These are phyloP conservation scores for Leptothorax acervorum DNA, from an alignment of 2,888 invertebrate genomes.

Conservation along the genomic window DNA sequence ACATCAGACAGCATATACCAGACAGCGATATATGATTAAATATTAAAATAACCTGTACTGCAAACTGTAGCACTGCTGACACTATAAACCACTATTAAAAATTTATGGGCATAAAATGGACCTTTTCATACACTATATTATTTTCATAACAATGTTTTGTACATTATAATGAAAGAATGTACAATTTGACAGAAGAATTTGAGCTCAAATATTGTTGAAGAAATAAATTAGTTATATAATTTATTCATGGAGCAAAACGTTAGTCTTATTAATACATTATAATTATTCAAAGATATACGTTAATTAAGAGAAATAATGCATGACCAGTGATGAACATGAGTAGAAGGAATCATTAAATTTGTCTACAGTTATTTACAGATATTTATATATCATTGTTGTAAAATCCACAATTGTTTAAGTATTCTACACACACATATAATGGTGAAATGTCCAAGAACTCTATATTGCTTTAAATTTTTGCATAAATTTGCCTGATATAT, in stretches of 20 bases:
- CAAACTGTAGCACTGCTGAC: not conserved
- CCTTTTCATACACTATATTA: not conserved
- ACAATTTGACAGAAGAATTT: not conserved
- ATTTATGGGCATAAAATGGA: conserved; percentile 4
- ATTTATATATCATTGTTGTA: not conserved
- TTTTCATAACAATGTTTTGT: not conserved
- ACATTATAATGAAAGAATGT: not conserved
- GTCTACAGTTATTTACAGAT: not conserved
- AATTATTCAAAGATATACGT: not conserved
- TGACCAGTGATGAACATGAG: not conserved
- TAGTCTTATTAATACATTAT: conserved; percentile 3
- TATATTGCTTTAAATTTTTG: not conserved
- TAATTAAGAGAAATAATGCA: not conserved
- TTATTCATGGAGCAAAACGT: not conserved
- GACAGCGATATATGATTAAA: not conserved
- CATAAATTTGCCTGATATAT: not conserved
- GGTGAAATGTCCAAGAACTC: not conserved
- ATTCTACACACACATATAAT: not conserved
- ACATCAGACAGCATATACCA: not conserved
- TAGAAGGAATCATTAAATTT: not conserved
- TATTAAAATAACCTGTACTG: conserved; percentile 7
- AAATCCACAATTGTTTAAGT: not conserved
- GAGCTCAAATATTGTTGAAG: conserved; percentile 15
- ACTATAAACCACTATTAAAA: not conserved
- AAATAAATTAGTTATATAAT: not conserved